A percentile compares a stretch with the other conserved stretches of the same genome.
phyloP scores from a whole-genome alignment of 2,113 vertebrate genomes.

The Sapajus apella region DNA sequence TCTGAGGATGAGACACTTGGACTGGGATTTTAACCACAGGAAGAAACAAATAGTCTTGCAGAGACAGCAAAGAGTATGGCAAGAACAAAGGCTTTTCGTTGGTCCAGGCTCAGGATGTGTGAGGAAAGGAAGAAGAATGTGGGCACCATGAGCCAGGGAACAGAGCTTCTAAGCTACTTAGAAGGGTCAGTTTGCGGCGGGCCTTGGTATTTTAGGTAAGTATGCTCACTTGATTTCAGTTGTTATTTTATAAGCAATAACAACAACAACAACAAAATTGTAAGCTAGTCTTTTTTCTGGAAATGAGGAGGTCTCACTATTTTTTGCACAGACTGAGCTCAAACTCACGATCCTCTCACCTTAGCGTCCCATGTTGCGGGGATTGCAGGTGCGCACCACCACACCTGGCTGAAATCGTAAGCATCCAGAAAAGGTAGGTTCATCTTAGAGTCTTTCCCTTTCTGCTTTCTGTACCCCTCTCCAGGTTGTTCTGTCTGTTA shows the following conservation, averaged over 20 bases:
- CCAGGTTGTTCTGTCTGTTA: neutral
- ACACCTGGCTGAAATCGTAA: neutral
- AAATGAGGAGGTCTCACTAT: too few relatives aligned
- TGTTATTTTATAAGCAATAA: neutral
- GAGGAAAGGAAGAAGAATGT: too few relatives aligned
- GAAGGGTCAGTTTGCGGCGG: neutral
- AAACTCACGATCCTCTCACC: too few relatives aligned
- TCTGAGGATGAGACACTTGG: neutral
- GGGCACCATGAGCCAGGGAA: too few relatives aligned
- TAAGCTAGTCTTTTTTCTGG: too few relatives aligned
- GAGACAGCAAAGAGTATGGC: neutral
- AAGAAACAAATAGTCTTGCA: neutral
- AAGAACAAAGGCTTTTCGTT: neutral
- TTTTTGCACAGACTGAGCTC: too few relatives aligned
- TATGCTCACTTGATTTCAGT: neutral
- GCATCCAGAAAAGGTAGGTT: neutral
- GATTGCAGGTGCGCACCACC: too few relatives aligned
- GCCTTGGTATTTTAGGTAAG: neutral
- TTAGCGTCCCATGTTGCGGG: too few relatives aligned
- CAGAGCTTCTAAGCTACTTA: neutral
- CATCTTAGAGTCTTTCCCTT: accelerated
- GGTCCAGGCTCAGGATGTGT: neutral
- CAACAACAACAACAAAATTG: neutral
- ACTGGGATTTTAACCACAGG: neutral
- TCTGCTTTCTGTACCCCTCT: neutral